Percentiles rank a stretch among this genome's conserved stretches.
Conservation (phyloP, 1,140 invertebrate genomes). For the Lasaia peninsularis region DNA sequence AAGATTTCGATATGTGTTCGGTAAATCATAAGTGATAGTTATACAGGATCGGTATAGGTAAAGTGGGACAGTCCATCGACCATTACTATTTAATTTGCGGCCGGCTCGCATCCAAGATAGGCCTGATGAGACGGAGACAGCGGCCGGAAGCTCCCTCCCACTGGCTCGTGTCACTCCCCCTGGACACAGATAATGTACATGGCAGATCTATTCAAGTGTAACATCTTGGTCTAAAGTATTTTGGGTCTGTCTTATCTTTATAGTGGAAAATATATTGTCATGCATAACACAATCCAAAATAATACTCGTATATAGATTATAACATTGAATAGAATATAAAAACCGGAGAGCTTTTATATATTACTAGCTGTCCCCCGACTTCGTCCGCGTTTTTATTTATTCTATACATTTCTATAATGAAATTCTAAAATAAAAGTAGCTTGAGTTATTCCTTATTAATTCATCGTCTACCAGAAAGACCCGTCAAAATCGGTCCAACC, state of each 20-base stretch:
- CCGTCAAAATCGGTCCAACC: too few species aligned
- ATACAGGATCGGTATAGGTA: background rate
- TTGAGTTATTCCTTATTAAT: too few species aligned
- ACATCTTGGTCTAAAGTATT: constrained; percentile 46
- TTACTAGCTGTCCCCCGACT: too few species aligned
- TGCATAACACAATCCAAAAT: too few species aligned
- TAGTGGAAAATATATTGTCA: background rate
- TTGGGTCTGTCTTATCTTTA: constrained; percentile 15
- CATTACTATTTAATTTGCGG: constrained; percentile 71
- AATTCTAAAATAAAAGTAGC: too few species aligned
- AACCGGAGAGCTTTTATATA: too few species aligned
- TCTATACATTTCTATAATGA: too few species aligned
- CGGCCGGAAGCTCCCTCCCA: constrained; percentile 50
- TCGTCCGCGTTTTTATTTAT: too few species aligned
- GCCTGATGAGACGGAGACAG: constrained; percentile 71
- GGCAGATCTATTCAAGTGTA: constrained; percentile 56
- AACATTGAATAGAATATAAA: too few species aligned
- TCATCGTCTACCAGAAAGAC: too few species aligned
- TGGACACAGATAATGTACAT: constrained; percentile 49
- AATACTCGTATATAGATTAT: too few species aligned
- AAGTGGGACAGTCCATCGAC: constrained; percentile 28
- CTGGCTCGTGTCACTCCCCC: constrained; percentile 29
- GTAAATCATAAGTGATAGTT: background rate
- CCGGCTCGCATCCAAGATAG: constrained; percentile 57
- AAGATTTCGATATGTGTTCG: too few species aligned